Evolutionary conservation across 2,888 invertebrate genomes (phyloP), one percentile per base, ranked within the genome.

Genomic region (Synergus gifuensis): DNA sequence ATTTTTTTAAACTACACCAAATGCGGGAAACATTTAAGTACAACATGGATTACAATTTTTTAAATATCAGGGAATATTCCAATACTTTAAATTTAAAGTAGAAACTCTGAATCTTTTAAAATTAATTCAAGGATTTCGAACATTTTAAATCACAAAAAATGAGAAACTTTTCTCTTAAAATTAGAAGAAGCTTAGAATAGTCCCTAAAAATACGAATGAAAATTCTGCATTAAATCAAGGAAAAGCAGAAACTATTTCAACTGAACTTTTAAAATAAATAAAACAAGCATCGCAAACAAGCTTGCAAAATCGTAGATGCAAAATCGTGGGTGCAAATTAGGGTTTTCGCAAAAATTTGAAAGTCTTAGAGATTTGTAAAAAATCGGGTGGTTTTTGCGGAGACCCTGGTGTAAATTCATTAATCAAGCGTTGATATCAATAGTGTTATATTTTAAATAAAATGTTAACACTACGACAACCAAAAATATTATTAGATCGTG

Each of bases 291-390:
- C 12, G 22, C 3, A 79, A 78, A 78, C 69, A 88, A 88, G 86
- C 87, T 87, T 83, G 83, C 86, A 86, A 85, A 85, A 82, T 82
- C 64, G 79, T 84, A 81, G 78, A 78, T 86, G 85, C 42, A n/a
- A 46, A 77, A 77, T 60, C n/a, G 58, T 60, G 78, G 22, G 28
- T 62, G 28, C 22, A 28, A 28, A 62, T 14, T 5, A 58, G 36
- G 36, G 36, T 36, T 36, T 36, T 36, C 36, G 36, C 36, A 36
- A 36, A 36, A 36, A 36, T 36, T 36, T 58, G 54, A 58, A 58
- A 58, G 18, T 58, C n/a, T 58, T 58, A 9, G 9, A 58, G 9
- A 58, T 18, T 54, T 58, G n/a, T 18, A 18, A 58, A 58, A 58
- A 58, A 16, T 16, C 1, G n/a, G n/a, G 54, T 58, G 54, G 8